Conservation (phyloP, 1,140 invertebrate genomes). For the Alviniconcha marisindica region DNA sequence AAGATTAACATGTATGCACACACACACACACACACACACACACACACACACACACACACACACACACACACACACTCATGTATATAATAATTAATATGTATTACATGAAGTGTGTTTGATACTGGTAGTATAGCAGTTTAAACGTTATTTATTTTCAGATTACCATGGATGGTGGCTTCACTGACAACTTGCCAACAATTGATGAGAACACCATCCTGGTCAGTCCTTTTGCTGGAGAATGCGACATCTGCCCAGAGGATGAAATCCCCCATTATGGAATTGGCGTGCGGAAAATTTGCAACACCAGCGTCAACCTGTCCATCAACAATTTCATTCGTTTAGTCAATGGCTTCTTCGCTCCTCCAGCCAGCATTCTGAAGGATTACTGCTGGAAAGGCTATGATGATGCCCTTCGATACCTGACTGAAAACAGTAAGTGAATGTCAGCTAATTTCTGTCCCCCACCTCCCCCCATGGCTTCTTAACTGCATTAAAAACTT, state of each 20-base stretch:
- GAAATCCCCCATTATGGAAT: slow-evolving; percentile 84
- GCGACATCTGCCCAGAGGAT: slow-evolving; percentile 81
- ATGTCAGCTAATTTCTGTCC: no score
- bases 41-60: no score
- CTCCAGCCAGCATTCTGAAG: slow-evolving; percentile 90
- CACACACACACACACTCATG: no score
- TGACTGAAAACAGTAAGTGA: slow-evolving; percentile 89
- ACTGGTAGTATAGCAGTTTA: no score
- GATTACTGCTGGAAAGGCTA: slow-evolving; percentile 98
- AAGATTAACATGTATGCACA: no score
- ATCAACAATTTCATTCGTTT: slow-evolving; percentile 91
- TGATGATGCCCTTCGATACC: slow-evolving; percentile 94
- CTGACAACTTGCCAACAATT: not conserved
- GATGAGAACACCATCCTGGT: not conserved
- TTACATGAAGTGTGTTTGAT: no score
- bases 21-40: no score
- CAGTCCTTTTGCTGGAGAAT: not conserved
- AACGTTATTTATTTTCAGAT: slow-evolving; percentile 13
- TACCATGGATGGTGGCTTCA: not conserved
- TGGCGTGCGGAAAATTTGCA: slow-evolving; percentile 87
- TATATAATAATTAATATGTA: no score
- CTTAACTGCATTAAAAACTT: no score
- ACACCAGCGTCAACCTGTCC: slow-evolving; percentile 92
- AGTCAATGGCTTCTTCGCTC: slow-evolving; percentile 94
- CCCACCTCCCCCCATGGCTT: no score